phyloP scores from a whole-genome alignment of 2,888 invertebrate genomes.

The Spisula solida region DNA sequence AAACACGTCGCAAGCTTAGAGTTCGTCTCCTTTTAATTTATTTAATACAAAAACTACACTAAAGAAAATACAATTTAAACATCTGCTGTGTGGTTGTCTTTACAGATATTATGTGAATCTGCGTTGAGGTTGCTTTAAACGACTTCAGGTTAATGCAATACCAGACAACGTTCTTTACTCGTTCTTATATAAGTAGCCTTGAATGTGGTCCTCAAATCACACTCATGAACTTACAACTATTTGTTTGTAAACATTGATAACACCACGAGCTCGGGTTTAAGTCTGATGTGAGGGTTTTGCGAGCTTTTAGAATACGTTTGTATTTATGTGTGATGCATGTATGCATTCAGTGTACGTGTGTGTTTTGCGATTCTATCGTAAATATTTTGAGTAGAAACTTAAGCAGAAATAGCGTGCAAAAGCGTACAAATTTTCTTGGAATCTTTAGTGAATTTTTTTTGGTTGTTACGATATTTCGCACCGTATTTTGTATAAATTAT shows the following conservation, averaged over 20 bases:
- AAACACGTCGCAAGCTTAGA: too few relatives aligned
- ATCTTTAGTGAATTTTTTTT: neutral
- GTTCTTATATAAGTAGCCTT: constrained; percentile 27
- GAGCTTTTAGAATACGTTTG: neutral
- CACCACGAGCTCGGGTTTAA: constrained; percentile 45
- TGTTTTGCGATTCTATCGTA: neutral
- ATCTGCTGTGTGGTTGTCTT: neutral
- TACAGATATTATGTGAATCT: neutral
- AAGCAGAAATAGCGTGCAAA: neutral
- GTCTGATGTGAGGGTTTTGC: constrained; percentile 34
- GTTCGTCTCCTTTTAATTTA: too few relatives aligned
- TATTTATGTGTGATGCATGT: constrained; percentile 27
- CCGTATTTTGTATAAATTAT: too few relatives aligned
- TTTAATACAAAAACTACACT: too few relatives aligned
- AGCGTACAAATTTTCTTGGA: neutral
- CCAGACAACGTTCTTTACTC: constrained; percentile 63
- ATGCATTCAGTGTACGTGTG: neutral
- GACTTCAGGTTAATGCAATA: constrained; percentile 60
- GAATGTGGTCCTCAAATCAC: constrained; percentile 40
- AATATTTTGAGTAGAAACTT: constrained; percentile 6
- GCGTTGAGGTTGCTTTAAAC: neutral
- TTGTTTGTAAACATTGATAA: constrained; percentile 65
- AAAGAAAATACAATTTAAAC: too few relatives aligned
- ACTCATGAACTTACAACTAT: constrained; percentile 38
- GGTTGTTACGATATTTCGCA: too few relatives aligned